Conservation (phyloP, 2,113 vertebrate species). For the Corythornis vintsioides region DNA sequence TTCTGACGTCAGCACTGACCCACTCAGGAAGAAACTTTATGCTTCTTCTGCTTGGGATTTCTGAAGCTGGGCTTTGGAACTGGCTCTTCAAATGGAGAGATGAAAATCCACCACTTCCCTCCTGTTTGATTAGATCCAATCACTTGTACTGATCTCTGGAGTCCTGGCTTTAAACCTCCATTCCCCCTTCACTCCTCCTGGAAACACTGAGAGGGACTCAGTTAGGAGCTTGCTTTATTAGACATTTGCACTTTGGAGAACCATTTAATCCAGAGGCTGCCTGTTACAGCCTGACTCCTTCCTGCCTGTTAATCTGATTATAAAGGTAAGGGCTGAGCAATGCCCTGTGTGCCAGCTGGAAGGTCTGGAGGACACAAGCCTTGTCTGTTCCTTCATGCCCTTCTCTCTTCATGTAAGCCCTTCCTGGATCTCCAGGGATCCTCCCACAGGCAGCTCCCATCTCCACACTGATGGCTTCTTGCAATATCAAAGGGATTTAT, state of each 20-base stretch:
- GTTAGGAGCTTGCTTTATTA: conserved; percentile 11
- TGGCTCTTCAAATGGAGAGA: neutral
- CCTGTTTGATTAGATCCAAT: neutral
- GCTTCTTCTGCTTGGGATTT: neutral
- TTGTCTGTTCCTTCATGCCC: too few species aligned
- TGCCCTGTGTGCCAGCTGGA: neutral
- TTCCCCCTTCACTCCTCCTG: neutral
- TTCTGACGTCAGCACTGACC: neutral
- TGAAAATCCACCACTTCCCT: neutral
- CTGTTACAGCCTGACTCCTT: neutral
- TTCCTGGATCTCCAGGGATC: neutral
- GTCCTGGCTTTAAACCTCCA: neutral
- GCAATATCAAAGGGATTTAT: neutral
- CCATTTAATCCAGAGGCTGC: neutral
- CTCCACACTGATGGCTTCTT: neutral
- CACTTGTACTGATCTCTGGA: neutral
- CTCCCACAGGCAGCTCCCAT: neutral
- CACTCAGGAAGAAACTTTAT: neutral
- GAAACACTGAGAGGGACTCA: neutral
- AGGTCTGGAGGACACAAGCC: neutral
- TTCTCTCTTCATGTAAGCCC: neutral
- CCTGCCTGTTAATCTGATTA: conserved; percentile 25
- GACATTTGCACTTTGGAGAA: conserved; percentile 14
- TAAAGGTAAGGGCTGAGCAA: neutral
- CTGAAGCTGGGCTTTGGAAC: fast-evolving